phyloP scores from a whole-genome alignment of 2,113 vertebrate species.

The Rattus rattus region DNA sequence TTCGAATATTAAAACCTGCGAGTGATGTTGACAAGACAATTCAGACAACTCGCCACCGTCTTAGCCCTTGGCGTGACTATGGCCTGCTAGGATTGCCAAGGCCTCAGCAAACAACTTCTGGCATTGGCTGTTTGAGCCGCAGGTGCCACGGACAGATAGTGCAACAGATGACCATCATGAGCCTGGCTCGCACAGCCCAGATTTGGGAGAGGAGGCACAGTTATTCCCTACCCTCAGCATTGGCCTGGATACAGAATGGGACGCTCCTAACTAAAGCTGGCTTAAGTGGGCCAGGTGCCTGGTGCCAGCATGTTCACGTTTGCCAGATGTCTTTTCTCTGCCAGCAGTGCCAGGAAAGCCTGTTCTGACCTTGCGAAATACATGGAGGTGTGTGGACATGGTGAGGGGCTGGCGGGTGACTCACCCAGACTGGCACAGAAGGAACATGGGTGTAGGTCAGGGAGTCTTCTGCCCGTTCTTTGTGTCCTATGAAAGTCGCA shows the following conservation, averaged over 20 bases:
- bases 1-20: neutral
- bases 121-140: slow-evolving; percentile 33
- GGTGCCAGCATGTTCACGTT: slow-evolving; percentile 39
- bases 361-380: neutral
- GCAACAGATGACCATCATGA: slow-evolving; percentile 55
- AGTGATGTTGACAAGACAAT: slow-evolving; percentile 36
- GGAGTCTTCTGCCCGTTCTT: neutral
- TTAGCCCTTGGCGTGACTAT: slow-evolving; percentile 1
- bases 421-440: neutral
- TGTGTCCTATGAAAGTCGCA: neutral
- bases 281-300: slow-evolving; percentile 60
- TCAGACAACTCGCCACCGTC: neutral
- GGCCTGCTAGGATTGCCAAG: neutral
- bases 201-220: slow-evolving; percentile 52
- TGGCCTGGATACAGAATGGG: neutral
- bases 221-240: neutral
- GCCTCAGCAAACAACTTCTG: slow-evolving; percentile 29
- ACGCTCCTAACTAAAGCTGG: slow-evolving; percentile 28
- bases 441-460: neutral
- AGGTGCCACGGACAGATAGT: slow-evolving; percentile 61
- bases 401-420: neutral
- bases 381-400: neutral
- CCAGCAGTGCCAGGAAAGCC: slow-evolving; percentile 29
- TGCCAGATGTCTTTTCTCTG: slow-evolving; percentile 62
- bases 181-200: neutral